A percentile compares a stretch with the other conserved stretches of the same genome.
These are phyloP conservation scores for Dipus sagitta DNA, from an alignment of 2,797 vertebrate genomes.

Conservation along the genomic window DNA sequence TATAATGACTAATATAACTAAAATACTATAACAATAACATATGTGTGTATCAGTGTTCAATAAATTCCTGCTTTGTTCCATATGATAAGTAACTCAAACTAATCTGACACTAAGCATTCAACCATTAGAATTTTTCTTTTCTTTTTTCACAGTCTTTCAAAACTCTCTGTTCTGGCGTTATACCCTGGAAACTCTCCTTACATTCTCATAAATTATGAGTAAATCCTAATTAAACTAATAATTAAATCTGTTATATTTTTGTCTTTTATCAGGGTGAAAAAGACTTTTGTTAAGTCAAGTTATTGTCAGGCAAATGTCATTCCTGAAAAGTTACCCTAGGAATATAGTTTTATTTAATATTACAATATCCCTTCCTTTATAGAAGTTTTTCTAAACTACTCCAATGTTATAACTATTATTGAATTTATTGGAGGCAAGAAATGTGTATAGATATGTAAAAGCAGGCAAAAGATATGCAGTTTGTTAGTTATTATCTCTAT, in stretches of 20 bases:
- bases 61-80: neutral
- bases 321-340: neutral
- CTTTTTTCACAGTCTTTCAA: neutral
- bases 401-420: neutral
- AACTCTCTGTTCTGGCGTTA: neutral
- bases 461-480: too few relatives aligned
- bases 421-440: neutral
- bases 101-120: neutral
- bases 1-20: neutral
- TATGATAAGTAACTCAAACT: neutral
- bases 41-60: neutral
- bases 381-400: rapidly evolving
- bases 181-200: too few relatives aligned
- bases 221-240: neutral
- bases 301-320: neutral
- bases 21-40: neutral
- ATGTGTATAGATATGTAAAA: neutral
- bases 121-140: neutral
- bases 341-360: neutral
- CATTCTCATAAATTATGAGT: neutral
- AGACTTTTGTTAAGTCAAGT: neutral
- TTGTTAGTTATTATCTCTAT: too few relatives aligned
- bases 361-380: neutral
- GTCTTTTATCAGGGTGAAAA: neutral
- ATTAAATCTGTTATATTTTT: neutral